Percentiles rank a stretch among this genome's conserved stretches.
Conservation (phyloP, 2,888 invertebrate species). For the Toxonevra muliebris region DNA sequence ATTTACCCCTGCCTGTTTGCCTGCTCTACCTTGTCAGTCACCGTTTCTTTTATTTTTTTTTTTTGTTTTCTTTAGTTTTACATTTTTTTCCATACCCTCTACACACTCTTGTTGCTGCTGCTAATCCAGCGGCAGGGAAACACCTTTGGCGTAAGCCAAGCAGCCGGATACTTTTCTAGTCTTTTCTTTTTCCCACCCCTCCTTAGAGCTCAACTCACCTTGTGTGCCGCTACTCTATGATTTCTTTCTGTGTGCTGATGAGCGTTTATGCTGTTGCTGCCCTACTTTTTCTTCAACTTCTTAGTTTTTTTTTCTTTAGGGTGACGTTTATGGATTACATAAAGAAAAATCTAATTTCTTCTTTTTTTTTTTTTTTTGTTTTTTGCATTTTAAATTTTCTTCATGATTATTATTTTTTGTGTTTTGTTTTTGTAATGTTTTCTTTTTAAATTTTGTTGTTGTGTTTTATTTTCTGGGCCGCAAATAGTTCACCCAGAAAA, state of each 20-base stretch:
- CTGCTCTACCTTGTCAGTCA: too few relatives aligned
- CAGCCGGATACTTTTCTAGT: slow-evolving; percentile 6
- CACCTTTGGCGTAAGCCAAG: slow-evolving; percentile 39
- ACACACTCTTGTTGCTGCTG: slow-evolving; percentile 40
- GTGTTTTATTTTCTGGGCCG: slow-evolving; percentile 24
- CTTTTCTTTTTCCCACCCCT: background rate
- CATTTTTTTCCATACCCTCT: slow-evolving; percentile 32
- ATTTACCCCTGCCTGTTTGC: too few relatives aligned
- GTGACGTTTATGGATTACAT: slow-evolving; percentile 60
- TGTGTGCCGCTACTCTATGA: slow-evolving; percentile 14
- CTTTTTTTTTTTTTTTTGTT: slow-evolving; percentile 10
- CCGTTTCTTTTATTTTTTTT: too few relatives aligned
- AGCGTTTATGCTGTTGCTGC: slow-evolving; percentile 9
- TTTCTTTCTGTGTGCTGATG: slow-evolving; percentile 12
- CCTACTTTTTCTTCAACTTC: too few relatives aligned
- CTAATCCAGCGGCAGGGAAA: slow-evolving; percentile 40
- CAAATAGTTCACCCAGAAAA: slow-evolving; percentile 44
- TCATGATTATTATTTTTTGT: slow-evolving; percentile 29
- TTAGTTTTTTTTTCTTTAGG: slow-evolving; percentile 34
- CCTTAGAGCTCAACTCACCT: background rate
- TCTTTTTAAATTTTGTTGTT: slow-evolving; percentile 4
- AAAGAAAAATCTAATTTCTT: too few relatives aligned
- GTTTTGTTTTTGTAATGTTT: slow-evolving; percentile 10
- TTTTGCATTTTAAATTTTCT: slow-evolving; percentile 19
- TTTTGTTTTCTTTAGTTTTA: too few relatives aligned